phyloP scores from a whole-genome alignment of 2,888 invertebrate genomes.

The Gandaritis pyraliata region DNA sequence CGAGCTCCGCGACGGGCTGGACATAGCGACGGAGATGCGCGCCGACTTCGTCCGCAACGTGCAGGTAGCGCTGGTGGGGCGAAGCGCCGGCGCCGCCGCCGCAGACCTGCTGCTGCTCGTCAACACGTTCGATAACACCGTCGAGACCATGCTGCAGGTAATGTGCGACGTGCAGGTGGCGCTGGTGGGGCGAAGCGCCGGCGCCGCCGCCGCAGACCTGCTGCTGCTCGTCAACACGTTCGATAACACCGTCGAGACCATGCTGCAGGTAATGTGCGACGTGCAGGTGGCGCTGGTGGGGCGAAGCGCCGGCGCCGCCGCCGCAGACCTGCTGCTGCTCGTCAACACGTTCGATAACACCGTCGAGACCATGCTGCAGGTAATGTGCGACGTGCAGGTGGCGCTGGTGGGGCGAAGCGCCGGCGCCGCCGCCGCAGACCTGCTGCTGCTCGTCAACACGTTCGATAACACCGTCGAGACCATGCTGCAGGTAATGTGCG shows the following conservation, averaged over 20 bases:
- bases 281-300: constrained; percentile 80
- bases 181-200: constrained; percentile 59
- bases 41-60: constrained; percentile 89
- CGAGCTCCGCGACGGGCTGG: constrained; percentile 95
- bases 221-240: constrained; percentile 87
- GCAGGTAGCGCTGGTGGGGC: constrained; percentile 72
- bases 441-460: constrained; percentile 86
- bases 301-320: constrained; percentile 58
- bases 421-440: constrained; percentile 68
- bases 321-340: constrained; percentile 82
- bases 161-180: constrained; percentile 85
- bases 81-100: constrained; percentile 60
- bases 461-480: constrained; percentile 91
- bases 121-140: constrained; percentile 90
- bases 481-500: constrained; percentile 60
- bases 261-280: constrained; percentile 75
- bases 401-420: constrained; percentile 56
- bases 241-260: constrained; percentile 90
- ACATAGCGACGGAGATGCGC: constrained; percentile 92
- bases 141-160: constrained; percentile 83
- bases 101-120: constrained; percentile 84
- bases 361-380: constrained; percentile 84
- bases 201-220: constrained; percentile 72
- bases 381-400: constrained; percentile 85
- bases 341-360: constrained; percentile 91